Conservation (phyloP, 2,797 vertebrate genomes). For the Poliocrania exsul region DNA sequence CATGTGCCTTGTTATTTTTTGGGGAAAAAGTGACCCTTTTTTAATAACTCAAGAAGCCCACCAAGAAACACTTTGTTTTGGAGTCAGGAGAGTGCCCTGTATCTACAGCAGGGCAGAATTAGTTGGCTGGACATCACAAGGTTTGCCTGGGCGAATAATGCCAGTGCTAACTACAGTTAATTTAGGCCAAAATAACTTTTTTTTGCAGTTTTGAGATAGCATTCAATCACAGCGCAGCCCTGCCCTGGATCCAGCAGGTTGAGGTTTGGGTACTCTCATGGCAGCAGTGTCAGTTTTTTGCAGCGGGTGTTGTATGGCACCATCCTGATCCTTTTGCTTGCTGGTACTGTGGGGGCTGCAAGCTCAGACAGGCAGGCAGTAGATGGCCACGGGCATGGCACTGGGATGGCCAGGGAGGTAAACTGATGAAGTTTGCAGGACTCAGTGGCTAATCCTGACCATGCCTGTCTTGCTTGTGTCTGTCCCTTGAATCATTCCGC, state of each 20-base stretch:
- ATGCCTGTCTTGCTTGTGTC: not conserved
- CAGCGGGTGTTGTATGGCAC: not conserved
- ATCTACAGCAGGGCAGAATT: not conserved
- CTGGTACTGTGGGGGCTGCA: not conserved
- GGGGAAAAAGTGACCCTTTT: not conserved
- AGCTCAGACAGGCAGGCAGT: not conserved
- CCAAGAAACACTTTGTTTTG: not conserved
- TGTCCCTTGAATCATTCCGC: not conserved
- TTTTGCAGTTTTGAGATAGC: not conserved
- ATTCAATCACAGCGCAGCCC: not conserved
- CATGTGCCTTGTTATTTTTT: not conserved
- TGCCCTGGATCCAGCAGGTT: not conserved
- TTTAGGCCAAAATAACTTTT: not conserved
- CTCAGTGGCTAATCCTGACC: not conserved
- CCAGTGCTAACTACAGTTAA: not conserved
- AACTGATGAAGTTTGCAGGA: not conserved
- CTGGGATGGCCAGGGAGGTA: too few relatives aligned
- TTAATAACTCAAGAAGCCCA: not conserved
- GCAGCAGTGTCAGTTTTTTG: not conserved
- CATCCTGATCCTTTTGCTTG: not conserved
- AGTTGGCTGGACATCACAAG: not conserved
- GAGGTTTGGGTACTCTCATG: not conserved
- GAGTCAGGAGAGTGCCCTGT: not conserved
- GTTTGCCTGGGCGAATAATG: not conserved
- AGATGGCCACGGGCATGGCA: rapidly evolving